A percentile compares a stretch with the other conserved stretches of the same genome.
Conservation (phyloP, 2,113 vertebrate genomes). For the Apistogramma diplotaenia region DNA sequence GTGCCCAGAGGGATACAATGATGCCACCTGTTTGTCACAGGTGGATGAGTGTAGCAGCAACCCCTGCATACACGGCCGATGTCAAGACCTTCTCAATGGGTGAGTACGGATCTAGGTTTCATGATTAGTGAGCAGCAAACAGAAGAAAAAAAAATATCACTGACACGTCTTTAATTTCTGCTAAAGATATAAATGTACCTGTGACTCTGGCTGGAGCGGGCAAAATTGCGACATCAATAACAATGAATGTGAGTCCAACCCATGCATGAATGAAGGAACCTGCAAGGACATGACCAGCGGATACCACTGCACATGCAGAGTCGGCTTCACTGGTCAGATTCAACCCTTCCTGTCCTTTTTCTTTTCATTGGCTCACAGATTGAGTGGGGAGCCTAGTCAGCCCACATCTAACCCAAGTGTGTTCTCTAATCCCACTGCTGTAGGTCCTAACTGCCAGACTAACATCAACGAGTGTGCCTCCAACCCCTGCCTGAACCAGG, state of each 20-base stretch:
- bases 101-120: conserved; percentile 51
- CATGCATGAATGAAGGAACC: conserved; percentile 88
- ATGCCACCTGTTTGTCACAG: conserved; percentile 88
- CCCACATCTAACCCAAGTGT: conserved; percentile 26
- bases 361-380: conserved; percentile 42
- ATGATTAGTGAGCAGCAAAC: neutral
- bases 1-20: conserved; percentile 91
- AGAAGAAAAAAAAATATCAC: neutral
- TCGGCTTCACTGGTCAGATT: conserved; percentile 90
- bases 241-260: conserved; percentile 88
- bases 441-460: conserved; percentile 96
- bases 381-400: neutral
- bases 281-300: conserved; percentile 96
- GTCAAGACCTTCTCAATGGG: conserved; percentile 89
- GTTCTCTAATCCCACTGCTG: conserved; percentile 42
- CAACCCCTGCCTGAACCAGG: conserved; percentile 96
- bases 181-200: conserved; percentile 86
- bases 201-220: conserved; percentile 90
- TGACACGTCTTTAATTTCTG: neutral
- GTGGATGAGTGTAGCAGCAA: conserved; percentile 93
- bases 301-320: conserved; percentile 91
- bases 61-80: conserved; percentile 90
- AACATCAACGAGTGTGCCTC: conserved; percentile 98
- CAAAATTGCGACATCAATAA: conserved; percentile 90
- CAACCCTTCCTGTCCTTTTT: neutral